Percentiles rank a stretch among this genome's conserved stretches.
Evolutionary conservation across 2,888 invertebrate genomes (phyloP).

Genomic region (Tachina fera): DNA sequence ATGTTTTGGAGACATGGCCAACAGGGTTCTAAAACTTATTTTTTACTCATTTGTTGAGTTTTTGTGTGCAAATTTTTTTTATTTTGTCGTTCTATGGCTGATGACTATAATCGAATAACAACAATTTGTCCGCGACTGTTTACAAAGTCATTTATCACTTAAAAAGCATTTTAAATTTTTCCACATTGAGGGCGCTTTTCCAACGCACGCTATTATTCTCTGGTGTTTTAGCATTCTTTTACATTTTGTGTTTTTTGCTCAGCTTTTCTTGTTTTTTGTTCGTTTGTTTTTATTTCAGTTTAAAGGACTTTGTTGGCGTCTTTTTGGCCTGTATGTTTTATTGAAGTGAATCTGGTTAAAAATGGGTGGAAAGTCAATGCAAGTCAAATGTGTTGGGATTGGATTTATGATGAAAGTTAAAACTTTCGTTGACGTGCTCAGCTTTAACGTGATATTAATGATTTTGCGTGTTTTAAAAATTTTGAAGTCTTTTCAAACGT

Average conservation of each 20-base stretch:
- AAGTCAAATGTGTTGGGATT: conserved; percentile 60
- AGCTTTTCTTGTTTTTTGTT: background rate
- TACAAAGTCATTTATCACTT: conserved; percentile 70
- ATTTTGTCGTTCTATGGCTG: conserved; percentile 13
- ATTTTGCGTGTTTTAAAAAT: conserved; percentile 50
- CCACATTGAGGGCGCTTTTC: conserved; percentile 38
- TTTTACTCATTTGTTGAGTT: background rate
- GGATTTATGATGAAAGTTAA: conserved; percentile 68
- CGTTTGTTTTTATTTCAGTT: background rate
- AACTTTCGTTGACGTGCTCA: conserved; percentile 64
- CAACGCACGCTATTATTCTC: background rate
- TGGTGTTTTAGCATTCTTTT: background rate
- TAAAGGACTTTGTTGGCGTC: conserved; percentile 53
- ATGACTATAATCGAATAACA: conserved; percentile 65
- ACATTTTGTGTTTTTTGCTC: conserved; percentile 1
- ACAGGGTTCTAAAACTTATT: background rate
- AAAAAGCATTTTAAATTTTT: conserved; percentile 61
- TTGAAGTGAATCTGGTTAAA: background rate
- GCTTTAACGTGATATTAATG: conserved; percentile 62
- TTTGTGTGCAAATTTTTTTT: background rate
- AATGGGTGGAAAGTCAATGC: conserved; percentile 25
- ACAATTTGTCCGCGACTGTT: conserved; percentile 69
- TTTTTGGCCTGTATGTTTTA: conserved; percentile 21
- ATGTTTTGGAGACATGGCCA: background rate
- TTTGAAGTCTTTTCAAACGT: background rate